These are phyloP conservation scores for Atta texana DNA, from an alignment of 1,140 invertebrate species.

Conservation along the genomic window DNA sequence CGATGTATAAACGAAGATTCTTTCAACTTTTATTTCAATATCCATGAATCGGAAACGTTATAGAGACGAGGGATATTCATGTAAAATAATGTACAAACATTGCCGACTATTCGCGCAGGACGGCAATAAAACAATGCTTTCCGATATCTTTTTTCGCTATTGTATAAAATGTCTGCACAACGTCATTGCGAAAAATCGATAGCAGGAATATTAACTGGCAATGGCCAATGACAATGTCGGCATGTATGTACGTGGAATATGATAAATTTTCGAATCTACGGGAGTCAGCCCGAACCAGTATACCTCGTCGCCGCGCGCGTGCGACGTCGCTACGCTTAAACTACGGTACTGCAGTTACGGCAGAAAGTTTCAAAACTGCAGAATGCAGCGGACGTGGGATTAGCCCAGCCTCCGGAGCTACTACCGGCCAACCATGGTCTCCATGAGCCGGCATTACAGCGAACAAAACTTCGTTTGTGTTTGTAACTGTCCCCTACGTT, in stretches of 20 bases:
- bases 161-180: slow-evolving; percentile 32
- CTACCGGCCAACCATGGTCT: slow-evolving; percentile 47
- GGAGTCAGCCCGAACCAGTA: slow-evolving; percentile 1
- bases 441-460: slow-evolving; percentile 58
- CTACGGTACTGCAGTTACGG: slow-evolving; percentile 76
- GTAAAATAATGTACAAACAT: slow-evolving; percentile 33
- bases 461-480: slow-evolving; percentile 75
- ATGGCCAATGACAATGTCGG: slow-evolving; percentile 13
- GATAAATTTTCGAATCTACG: slow-evolving; percentile 67
- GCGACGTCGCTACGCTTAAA: slow-evolving; percentile 77
- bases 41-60: neutral
- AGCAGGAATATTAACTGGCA: neutral
- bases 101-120: neutral
- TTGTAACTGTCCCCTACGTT: slow-evolving; percentile 74
- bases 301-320: slow-evolving; percentile 11
- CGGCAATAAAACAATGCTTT: slow-evolving; percentile 12
- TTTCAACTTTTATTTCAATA: neutral
- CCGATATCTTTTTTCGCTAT: slow-evolving; percentile 8
- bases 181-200: slow-evolving; percentile 27
- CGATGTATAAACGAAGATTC: neutral
- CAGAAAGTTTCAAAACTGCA: slow-evolving; percentile 84
- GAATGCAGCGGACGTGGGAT: slow-evolving; percentile 83
- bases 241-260: neutral
- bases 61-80: neutral
- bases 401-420: slow-evolving; percentile 73